Conservation (phyloP, 2,113 vertebrate species). For the Edolisoma coerulescens region DNA sequence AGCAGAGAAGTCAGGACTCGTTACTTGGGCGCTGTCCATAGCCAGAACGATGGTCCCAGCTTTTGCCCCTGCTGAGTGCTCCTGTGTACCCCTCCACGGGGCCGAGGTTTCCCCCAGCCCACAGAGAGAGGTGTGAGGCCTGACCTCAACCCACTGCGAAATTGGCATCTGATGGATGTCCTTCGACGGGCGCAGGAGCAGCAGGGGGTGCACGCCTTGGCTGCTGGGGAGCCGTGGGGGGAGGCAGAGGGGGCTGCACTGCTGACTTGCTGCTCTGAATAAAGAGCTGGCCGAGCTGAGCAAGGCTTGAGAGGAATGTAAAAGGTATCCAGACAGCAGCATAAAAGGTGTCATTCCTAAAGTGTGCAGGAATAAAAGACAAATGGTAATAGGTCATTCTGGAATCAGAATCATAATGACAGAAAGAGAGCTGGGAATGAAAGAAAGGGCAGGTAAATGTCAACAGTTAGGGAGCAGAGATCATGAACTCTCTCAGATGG, state of each 20-base stretch:
- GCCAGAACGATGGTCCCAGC: neutral
- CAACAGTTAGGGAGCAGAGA: constrained; percentile 42
- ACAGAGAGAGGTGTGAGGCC: neutral
- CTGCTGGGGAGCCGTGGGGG: neutral
- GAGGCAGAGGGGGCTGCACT: neutral
- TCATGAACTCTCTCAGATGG: constrained; percentile 46
- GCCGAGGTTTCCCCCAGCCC: neutral
- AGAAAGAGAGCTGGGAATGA: constrained; percentile 38
- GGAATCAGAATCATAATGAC: constrained; percentile 51
- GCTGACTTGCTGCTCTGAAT: neutral
- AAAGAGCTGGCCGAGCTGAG: neutral
- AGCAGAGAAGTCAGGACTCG: neutral
- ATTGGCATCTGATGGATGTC: neutral
- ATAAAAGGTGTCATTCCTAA: constrained; percentile 24
- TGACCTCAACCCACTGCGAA: neutral
- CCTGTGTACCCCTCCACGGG: neutral
- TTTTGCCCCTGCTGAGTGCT: neutral
- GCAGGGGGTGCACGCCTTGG: neutral
- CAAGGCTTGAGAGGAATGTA: neutral
- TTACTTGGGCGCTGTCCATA: neutral
- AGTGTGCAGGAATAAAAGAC: constrained; percentile 27
- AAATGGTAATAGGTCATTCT: constrained; percentile 42
- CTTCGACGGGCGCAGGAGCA: neutral
- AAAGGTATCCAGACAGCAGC: constrained; percentile 22
- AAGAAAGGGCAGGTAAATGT: constrained; percentile 67